Evolutionary conservation across 2,113 vertebrate species (phyloP).

Genomic region (Chlorodrepanis virens): DNA sequence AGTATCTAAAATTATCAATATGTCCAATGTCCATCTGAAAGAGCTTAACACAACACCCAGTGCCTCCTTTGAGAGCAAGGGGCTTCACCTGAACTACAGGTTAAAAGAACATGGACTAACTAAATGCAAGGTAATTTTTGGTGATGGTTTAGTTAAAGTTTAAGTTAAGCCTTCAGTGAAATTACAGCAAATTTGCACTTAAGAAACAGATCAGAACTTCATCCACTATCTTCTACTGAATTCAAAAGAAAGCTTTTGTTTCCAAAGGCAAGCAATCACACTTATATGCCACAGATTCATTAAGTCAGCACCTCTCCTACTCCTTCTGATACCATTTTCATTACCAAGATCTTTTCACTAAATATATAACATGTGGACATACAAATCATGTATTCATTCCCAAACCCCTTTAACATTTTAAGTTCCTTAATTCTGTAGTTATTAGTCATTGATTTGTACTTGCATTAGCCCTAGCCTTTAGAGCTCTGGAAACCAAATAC

Average conservation of each 20-base stretch:
- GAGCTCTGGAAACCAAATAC: not conserved
- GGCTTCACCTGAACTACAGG: not conserved
- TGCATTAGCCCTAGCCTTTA: not conserved
- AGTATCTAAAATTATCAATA: not conserved
- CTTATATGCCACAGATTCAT: not conserved
- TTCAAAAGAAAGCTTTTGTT: not conserved
- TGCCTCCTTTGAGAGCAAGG: not conserved
- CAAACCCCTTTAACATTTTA: not conserved
- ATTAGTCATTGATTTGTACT: not conserved
- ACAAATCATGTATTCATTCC: not conserved
- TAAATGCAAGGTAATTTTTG: not conserved
- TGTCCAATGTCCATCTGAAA: not conserved
- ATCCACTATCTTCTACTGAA: not conserved
- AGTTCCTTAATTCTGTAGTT: not conserved
- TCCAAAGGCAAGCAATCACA: not conserved
- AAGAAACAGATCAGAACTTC: not conserved
- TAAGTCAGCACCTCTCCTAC: not conserved
- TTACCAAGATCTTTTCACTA: not conserved
- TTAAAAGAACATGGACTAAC: not conserved
- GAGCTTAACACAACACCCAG: not conserved
- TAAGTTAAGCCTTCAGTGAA: not conserved
- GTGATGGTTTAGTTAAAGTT: not conserved
- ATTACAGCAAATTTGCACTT: not conserved
- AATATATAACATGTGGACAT: not conserved
- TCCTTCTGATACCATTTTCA: not conserved